Base-by-base conservation (phyloP, 2,113 vertebrate species). In the Leptocoma aspasia region DNA sequence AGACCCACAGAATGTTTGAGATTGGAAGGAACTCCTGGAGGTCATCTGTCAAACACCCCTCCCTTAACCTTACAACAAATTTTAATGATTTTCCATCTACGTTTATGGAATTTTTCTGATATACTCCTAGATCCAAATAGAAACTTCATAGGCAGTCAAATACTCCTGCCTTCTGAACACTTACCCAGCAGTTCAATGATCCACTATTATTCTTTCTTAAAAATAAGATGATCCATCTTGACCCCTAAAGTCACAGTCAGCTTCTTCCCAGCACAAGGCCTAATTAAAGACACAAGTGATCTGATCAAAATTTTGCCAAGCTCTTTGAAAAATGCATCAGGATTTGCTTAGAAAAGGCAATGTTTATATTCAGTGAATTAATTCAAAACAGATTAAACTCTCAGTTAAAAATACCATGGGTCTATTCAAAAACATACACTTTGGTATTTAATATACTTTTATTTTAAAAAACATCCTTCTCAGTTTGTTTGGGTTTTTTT, bases 211-310 rank as follows among this genome's bases (percentile, higher is more conserved):
- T 82, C 11, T 84, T 16, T 76, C 61, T 90, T 60, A 68, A 90
- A 85, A 95, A 78, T 19, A 80, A 44, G 20, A 63, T 37, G 7
- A 4, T 88, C 7, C 54, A 21, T 83, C 60, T 73, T 92, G 76
- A 92, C 49, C 82, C 28, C 11, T 70, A 20, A 86, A 73, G 44
- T 90, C 79, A 47, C 27, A 49, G 75, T 81, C 79, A 73, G 27
- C 18, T 88, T 82, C 39, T 96, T 92, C 92, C 68, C 79, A 93
- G 79, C 30, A 77, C 35, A 78, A 81, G 11, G 27, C 45, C 44
- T 94, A 94, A 94, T 80, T 83, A 89, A 93, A 90, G 54, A 72
- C 26, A 91, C 35, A 80, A 89, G 59, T 42, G 30, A 54, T 70
- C 37, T 64, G 47, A 42, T 11, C 3, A 20, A 88, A 95, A 30